These are phyloP conservation scores for Anabacerthia variegaticeps DNA, from an alignment of 2,797 vertebrate genomes.

Conservation along the genomic window DNA sequence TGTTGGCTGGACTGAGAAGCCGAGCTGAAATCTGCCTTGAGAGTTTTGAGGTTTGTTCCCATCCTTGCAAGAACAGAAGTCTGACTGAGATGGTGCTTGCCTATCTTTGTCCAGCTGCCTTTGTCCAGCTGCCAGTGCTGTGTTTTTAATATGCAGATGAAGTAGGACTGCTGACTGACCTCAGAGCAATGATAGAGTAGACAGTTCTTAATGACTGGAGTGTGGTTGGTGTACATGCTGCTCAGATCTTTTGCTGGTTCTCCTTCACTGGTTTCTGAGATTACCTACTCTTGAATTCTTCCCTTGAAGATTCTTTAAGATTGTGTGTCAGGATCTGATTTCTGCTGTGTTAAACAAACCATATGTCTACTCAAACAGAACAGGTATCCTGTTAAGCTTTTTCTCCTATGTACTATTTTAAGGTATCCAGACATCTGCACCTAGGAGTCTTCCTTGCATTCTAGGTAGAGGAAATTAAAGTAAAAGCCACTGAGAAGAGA, in stretches of 20 bases:
- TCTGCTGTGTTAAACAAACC: not conserved
- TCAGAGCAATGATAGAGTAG: not conserved
- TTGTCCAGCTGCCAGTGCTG: not conserved
- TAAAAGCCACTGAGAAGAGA: not conserved
- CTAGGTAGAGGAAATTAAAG: not conserved
- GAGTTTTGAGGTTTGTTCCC: not conserved
- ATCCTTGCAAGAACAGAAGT: not conserved
- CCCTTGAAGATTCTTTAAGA: not conserved
- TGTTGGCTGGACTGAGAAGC: not conserved
- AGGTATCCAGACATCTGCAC: not conserved
- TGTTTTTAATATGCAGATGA: not conserved
- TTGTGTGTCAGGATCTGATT: not conserved
- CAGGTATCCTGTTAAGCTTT: not conserved
- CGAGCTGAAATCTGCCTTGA: not conserved
- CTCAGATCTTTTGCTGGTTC: not conserved
- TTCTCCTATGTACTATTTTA: not conserved
- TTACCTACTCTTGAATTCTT: not conserved
- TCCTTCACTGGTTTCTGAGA: not conserved
- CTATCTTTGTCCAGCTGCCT: not conserved
- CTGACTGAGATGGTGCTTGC: not conserved
- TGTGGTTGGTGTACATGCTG: not conserved
- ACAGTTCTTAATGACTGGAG: not conserved
- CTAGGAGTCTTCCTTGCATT: not conserved
- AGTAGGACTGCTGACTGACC: not conserved
- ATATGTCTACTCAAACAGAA: not conserved